phyloP scores from a whole-genome alignment of 2,113 vertebrate species.

The Reinhardtius hippoglossoides region DNA sequence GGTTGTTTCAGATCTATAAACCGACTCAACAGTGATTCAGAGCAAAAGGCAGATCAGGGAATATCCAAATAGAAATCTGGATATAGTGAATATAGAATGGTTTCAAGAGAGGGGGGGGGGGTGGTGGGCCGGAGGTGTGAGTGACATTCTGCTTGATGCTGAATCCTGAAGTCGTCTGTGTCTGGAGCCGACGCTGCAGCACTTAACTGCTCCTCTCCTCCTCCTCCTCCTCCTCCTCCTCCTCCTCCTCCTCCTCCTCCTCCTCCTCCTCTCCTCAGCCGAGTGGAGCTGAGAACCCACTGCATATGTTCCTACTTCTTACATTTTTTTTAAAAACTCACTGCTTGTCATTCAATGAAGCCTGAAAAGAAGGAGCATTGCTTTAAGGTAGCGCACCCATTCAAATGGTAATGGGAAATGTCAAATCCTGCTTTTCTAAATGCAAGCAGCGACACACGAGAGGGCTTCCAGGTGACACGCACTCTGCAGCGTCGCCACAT shows the following conservation, averaged over 20 bases:
- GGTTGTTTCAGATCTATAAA: too few relatives aligned
- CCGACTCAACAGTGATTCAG: too few relatives aligned
- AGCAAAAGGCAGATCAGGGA: too few relatives aligned
- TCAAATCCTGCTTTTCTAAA: slow-evolving; percentile 55
- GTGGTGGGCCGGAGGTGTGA: too few relatives aligned
- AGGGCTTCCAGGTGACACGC: slow-evolving; percentile 36
- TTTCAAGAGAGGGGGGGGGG: too few relatives aligned
- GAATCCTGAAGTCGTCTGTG: neutral
- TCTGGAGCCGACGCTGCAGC: neutral
- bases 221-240: neutral
- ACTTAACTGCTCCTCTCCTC: too few relatives aligned
- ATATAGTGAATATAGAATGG: too few relatives aligned
- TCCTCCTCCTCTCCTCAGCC: neutral
- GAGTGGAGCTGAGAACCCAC: neutral
- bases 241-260: neutral
- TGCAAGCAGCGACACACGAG: slow-evolving; percentile 17
- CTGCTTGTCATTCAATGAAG: slow-evolving; percentile 6
- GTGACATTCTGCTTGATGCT: slow-evolving; percentile 8
- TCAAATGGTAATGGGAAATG: slow-evolving; percentile 50
- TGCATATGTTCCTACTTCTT: neutral
- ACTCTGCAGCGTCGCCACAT: slow-evolving; percentile 27
- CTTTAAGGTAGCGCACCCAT: slow-evolving; percentile 20
- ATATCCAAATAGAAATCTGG: too few relatives aligned
- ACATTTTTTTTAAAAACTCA: neutral
- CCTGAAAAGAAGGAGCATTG: neutral